A percentile compares a stretch with the other conserved stretches of the same genome.
These are phyloP conservation scores for Drosophila pegasa DNA, from an alignment of 2,888 invertebrate species.

Conservation along the genomic window DNA sequence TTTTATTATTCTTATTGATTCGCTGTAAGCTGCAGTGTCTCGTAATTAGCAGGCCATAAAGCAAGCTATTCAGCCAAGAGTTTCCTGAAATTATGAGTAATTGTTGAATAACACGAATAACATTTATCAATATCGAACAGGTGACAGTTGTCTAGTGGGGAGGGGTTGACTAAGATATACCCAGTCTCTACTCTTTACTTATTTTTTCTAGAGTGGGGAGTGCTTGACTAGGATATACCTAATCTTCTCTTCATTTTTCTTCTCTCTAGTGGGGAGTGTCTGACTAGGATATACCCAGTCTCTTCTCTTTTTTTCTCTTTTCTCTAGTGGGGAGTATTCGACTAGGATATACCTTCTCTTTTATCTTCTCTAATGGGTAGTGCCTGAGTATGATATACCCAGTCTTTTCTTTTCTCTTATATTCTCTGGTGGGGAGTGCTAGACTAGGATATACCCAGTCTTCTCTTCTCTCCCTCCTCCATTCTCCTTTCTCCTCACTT, in stretches of 20 bases:
- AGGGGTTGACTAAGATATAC: no score
- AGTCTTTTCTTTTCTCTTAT: no score
- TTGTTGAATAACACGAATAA: slow-evolving; percentile 35
- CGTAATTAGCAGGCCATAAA: slow-evolving; percentile 61
- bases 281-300: background rate
- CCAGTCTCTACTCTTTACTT: no score
- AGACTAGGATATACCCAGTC: background rate
- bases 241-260: no score
- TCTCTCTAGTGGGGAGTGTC: background rate
- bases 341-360: no score
- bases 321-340: no score
- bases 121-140: slow-evolving; percentile 1
- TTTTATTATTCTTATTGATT: slow-evolving; percentile 51
- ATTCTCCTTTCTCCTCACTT: background rate
- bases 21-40: slow-evolving; percentile 41
- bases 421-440: background rate
- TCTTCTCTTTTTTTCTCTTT: no score
- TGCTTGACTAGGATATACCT: background rate
- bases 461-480: background rate
- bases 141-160: background rate
- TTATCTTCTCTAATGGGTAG: no score
- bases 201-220: no score
- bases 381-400: no score
- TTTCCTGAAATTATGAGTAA: slow-evolving; percentile 60
- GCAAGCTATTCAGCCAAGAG: slow-evolving; percentile 15